Evolutionary conservation across 2,113 vertebrate species (phyloP).

Genomic region (Oryzias curvinotus): DNA sequence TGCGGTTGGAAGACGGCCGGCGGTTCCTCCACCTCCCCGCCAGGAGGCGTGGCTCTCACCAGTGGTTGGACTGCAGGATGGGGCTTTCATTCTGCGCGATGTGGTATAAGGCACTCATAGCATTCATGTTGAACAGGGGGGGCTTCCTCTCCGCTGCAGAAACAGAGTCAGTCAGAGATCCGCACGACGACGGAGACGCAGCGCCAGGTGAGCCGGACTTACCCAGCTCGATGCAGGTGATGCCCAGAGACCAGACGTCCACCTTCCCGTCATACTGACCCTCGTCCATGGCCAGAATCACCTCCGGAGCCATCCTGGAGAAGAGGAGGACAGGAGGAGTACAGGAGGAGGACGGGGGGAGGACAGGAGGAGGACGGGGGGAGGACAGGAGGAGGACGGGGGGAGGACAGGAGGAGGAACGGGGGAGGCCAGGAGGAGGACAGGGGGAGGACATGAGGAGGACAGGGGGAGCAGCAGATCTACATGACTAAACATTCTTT

Average conservation of each 20-base stretch:
- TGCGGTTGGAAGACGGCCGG: no score
- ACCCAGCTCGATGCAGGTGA: constrained; percentile 92
- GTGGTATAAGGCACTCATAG: constrained; percentile 97
- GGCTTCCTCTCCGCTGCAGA: constrained; percentile 89
- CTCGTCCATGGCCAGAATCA: constrained; percentile 93
- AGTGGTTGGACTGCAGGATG: constrained; percentile 89
- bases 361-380: no score
- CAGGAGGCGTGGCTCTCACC: constrained; percentile 70
- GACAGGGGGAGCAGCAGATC: no score
- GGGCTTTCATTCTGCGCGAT: constrained; percentile 95
- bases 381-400: no score
- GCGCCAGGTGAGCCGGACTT: constrained; percentile 1
- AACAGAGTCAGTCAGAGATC: background rate
- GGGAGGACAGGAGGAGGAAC: no score
- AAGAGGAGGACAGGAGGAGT: background rate
- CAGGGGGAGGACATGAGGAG: no score
- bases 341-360: background rate
- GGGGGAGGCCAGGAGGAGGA: no score
- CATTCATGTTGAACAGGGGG: constrained; percentile 94
- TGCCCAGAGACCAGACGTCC: constrained; percentile 93
- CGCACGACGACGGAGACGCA: rapidly evolving
- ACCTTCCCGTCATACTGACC: constrained; percentile 93
- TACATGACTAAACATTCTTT: no score
- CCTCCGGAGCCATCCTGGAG: constrained; percentile 91
- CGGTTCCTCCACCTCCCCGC: no score